A percentile compares a stretch with the other conserved stretches of the same genome.
Evolutionary conservation across 2,888 invertebrate species (phyloP).

Genomic region (Chrysomela aeneicollis): DNA sequence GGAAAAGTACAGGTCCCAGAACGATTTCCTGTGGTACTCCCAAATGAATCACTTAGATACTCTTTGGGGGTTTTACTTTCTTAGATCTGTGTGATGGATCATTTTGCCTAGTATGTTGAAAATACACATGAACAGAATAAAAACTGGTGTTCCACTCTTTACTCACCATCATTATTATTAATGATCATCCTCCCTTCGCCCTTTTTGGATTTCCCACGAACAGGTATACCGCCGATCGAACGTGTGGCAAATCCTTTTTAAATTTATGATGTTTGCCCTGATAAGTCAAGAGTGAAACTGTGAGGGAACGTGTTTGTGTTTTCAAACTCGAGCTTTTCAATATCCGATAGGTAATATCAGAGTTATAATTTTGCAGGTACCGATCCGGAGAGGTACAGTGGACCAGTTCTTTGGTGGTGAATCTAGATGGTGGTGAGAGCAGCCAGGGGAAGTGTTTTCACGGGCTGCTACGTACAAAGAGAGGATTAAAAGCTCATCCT

Average conservation of each 20-base stretch:
- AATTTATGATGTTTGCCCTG: conserved; percentile 46
- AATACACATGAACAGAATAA: not conserved
- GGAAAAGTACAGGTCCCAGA: too few species aligned
- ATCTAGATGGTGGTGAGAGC: not conserved
- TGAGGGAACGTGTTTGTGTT: conserved; percentile 48
- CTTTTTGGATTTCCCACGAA: conserved; percentile 2
- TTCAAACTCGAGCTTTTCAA: conserved; percentile 49
- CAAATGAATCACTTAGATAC: too few species aligned
- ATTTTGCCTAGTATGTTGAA: too few species aligned
- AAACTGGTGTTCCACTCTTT: not conserved
- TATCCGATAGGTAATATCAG: conserved; percentile 49
- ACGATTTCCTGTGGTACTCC: too few species aligned
- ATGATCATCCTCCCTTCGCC: not conserved
- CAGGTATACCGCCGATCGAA: conserved; percentile 1
- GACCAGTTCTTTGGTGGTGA: conserved; percentile 32
- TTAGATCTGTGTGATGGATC: too few species aligned
- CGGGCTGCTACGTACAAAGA: conserved; percentile 51
- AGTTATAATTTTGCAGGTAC: conserved; percentile 51
- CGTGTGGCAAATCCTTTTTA: conserved; percentile 27
- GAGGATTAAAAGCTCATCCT: conserved; percentile 61
- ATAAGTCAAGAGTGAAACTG: conserved; percentile 46
- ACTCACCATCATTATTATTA: not conserved
- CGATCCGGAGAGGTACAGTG: conserved; percentile 38
- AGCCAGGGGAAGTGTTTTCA: not conserved
- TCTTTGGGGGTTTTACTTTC: too few species aligned